Conservation (phyloP, 2,888 invertebrate species). For the Neoitamus cyanurus region DNA sequence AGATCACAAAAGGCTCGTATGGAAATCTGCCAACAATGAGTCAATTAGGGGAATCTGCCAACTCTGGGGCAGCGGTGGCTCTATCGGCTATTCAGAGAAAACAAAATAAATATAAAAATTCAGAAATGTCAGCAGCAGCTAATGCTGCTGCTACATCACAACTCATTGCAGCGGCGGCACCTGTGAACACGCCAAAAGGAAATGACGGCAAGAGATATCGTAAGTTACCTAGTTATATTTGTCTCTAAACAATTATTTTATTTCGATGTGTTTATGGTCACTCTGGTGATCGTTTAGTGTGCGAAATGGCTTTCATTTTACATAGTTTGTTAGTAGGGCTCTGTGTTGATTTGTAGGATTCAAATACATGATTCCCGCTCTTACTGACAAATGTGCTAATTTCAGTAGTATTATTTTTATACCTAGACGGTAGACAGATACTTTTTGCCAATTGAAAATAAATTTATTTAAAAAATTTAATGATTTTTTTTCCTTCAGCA, state of each 20-base stretch:
- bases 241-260: background rate
- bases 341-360: no score
- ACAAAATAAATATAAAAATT: slow-evolving; percentile 57
- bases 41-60: slow-evolving; percentile 69
- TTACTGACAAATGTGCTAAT: no score
- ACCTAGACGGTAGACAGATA: no score
- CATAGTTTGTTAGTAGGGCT: no score
- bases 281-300: no score
- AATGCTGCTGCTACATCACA: slow-evolving; percentile 60
- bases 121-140: slow-evolving; percentile 60
- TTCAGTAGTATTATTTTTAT: no score
- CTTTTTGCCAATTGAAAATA: background rate
- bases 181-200: slow-evolving; percentile 70
- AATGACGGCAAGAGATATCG: slow-evolving; percentile 76
- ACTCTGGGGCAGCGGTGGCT: slow-evolving; percentile 90
- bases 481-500: slow-evolving; percentile 58
- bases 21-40: slow-evolving; percentile 58
- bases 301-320: no score
- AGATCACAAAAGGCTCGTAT: slow-evolving; percentile 62
- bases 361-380: no score
- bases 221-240: no score
- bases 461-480: background rate
- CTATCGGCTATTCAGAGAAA: slow-evolving; percentile 80
- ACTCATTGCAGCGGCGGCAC: slow-evolving; percentile 63
- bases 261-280: no score